Base-by-base conservation (phyloP, 2,888 invertebrate species). In the Suillia variegata region DNA sequence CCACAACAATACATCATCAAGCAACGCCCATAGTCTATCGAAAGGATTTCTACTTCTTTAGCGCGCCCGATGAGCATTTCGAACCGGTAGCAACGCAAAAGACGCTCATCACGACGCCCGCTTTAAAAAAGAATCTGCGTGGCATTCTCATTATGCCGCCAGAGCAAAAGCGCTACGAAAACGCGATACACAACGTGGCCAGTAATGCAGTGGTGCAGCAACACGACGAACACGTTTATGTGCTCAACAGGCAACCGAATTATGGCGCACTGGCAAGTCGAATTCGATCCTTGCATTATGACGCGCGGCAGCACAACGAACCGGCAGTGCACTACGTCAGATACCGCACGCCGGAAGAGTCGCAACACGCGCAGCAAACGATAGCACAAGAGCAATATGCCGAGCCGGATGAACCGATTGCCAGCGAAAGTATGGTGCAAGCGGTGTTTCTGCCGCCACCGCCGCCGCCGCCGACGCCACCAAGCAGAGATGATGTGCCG, bases 41-140 rank as follows among this genome's bases (percentile, higher is more conserved):
- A n/a, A n/a, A n/a, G n/a, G n/a, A n/a, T 24, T 63, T 70, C 4
- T 76, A 72, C 54, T 69, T 63, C 31, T 77, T 75, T 34, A 62
- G 56, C 20, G 61, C 69, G 2, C 74, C 78, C 12, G 60, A 62
- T 15, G 62, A 64, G 5, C 5, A 45, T 6, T 45, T 45, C 17
- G 20, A 45, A 18, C 45, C 17, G 45, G 21, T 2, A 4, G 15
- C 31, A 3, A 18, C 13, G 10, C 10, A 24, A 13, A 18, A 22
- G 15, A 20, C 17, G 18, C 26, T 13, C 1, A 26, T 13, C 13
- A 4, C 6, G n/a, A 3, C 17, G 18, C 8, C 18, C 10, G 3
- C 42, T 4, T 2, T 51, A 0, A 64, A 65, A 45, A 59, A 59
- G 3, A 59, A 63, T 8, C 60, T 65, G 1, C 63, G 68, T 24